These are phyloP conservation scores for Oscarella lobularis DNA, from an alignment of 37 sponge, comb jelly and placozoan genomes.

Conservation along the genomic window DNA sequence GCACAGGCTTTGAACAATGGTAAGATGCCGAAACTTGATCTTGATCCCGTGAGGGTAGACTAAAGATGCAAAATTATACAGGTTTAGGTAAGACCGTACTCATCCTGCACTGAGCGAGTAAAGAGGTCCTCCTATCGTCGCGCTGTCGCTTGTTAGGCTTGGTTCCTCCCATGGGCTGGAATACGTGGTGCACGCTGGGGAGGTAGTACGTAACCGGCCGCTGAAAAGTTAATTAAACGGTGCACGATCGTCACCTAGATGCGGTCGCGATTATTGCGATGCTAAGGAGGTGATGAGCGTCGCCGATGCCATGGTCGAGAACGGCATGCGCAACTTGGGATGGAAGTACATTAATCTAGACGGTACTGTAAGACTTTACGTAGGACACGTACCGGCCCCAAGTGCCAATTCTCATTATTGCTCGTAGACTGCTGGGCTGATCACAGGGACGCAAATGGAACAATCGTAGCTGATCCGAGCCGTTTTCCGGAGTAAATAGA, in stretches of 20 bases:
- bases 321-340: conserved; percentile 65
- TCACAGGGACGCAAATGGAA: conserved; percentile 38
- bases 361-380: no score
- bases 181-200: conserved; percentile 76
- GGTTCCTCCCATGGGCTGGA: conserved; percentile 78
- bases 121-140: no score
- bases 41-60: no score
- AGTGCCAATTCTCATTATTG: neutral
- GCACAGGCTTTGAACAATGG: no score
- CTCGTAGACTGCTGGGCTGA: conserved; percentile 74
- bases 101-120: no score
- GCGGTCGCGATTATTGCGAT: conserved; percentile 58
- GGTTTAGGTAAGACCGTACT: no score
- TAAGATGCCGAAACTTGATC: no score
- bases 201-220: conserved; percentile 11
- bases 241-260: conserved; percentile 19
- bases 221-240: neutral
- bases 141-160: conserved; percentile 22
- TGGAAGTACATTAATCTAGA: conserved; percentile 81
- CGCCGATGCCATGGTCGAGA: conserved; percentile 77
- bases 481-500: conserved; percentile 63
- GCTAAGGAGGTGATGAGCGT: conserved; percentile 54
- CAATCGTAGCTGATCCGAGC: conserved; percentile 33
- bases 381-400: conserved; percentile 2
- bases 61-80: no score